Evolutionary conservation across 1,140 invertebrate genomes (phyloP).

Genomic region (Drosophila fuyamai): DNA sequence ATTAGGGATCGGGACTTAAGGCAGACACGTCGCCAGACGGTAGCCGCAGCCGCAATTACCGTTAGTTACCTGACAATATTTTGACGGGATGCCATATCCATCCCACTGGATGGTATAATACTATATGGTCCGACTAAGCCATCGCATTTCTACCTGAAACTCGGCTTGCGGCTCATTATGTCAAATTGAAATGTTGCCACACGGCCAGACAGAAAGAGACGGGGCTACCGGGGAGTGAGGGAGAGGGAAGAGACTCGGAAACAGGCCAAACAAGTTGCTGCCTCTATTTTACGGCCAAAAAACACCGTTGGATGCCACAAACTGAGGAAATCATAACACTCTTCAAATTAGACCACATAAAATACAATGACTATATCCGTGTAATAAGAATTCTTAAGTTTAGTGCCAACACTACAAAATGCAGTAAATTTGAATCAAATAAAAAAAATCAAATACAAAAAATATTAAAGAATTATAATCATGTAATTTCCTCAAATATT

Average conservation of each 20-base stretch:
- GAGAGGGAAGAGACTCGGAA: background rate
- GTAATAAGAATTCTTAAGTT: background rate
- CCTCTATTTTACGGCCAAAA: conserved; percentile 41
- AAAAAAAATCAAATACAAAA: background rate
- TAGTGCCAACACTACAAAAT: background rate
- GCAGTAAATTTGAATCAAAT: background rate
- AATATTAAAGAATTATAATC: too few relatives aligned
- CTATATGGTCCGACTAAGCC: conserved; percentile 30
- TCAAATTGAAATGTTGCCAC: conserved; percentile 83
- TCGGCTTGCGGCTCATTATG: conserved; percentile 71
- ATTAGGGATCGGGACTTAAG: conserved; percentile 3
- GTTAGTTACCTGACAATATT: conserved; percentile 59
- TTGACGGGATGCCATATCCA: conserved; percentile 18
- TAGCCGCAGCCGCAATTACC: conserved; percentile 63
- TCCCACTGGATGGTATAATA: conserved; percentile 9
- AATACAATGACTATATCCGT: background rate
- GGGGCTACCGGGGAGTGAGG: background rate
- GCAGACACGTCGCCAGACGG: conserved; percentile 55
- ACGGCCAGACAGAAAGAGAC: conserved; percentile 29
- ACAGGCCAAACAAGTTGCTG: conserved; percentile 62
- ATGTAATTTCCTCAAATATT: too few relatives aligned
- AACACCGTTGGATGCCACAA: conserved; percentile 19
- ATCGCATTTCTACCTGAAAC: conserved; percentile 29
- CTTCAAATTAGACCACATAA: conserved; percentile 15
- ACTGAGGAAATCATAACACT: conserved; percentile 14